Evolutionary conservation across 2,888 invertebrate genomes (phyloP).

Genomic region (Metallyticus violacea): DNA sequence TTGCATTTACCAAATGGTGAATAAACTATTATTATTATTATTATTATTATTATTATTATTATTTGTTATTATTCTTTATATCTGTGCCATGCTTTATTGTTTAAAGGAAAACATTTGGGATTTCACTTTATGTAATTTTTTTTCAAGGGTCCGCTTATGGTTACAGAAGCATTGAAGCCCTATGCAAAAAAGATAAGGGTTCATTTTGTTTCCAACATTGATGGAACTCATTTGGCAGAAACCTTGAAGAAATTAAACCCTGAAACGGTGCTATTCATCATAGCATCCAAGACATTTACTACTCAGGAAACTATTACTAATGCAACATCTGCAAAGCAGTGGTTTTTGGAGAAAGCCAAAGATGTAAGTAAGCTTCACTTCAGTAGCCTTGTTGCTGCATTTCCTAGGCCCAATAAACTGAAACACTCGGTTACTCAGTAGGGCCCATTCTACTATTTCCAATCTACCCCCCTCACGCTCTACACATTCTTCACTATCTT

Average conservation of each 20-base stretch:
- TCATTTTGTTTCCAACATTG: constrained; percentile 98
- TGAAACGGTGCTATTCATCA: constrained; percentile 94
- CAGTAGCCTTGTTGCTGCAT: too few relatives aligned
- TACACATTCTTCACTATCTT: too few relatives aligned
- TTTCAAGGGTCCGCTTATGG: constrained; percentile 90
- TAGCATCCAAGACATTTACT: constrained; percentile 99
- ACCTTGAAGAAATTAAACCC: constrained; percentile 85
- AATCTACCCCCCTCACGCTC: too few relatives aligned
- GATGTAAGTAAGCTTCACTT: constrained; percentile 69
- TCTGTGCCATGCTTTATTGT: too few relatives aligned
- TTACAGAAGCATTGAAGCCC: constrained; percentile 94
- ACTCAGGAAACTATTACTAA: constrained; percentile 99
- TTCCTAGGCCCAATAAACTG: too few relatives aligned
- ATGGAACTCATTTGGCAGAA: constrained; percentile 97
- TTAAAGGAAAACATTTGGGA: not conserved
- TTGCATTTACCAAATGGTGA: too few relatives aligned
- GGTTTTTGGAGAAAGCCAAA: constrained; percentile 85
- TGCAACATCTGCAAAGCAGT: constrained; percentile 94
- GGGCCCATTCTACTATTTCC: too few relatives aligned
- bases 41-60: too few relatives aligned
- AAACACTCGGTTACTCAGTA: too few relatives aligned
- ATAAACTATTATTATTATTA: too few relatives aligned
- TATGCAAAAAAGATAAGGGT: constrained; percentile 81
- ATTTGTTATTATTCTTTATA: too few relatives aligned
- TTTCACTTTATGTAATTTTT: not conserved